These are phyloP conservation scores for Phorcus lineatus DNA, from an alignment of 2,888 invertebrate genomes.

Conservation along the genomic window DNA sequence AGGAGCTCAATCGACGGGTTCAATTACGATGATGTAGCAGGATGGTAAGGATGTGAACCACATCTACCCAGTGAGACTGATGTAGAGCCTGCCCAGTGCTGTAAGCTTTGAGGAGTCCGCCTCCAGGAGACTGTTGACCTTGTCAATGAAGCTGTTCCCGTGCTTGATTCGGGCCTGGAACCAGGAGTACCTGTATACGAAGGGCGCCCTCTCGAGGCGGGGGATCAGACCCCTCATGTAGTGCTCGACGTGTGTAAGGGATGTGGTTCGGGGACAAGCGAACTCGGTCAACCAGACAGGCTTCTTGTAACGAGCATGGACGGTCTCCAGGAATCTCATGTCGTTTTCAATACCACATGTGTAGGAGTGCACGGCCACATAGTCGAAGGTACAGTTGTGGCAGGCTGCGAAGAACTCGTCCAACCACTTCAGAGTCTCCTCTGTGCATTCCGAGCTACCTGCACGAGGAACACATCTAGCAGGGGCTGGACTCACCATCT, in stretches of 20 bases:
- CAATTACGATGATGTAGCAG: too few species aligned
- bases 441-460: slow-evolving; percentile 24
- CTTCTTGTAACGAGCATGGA: slow-evolving; percentile 41
- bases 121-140: slow-evolving; percentile 32
- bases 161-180: slow-evolving; percentile 31
- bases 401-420: slow-evolving; percentile 49
- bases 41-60: too few species aligned
- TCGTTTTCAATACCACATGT: slow-evolving; percentile 39
- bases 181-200: slow-evolving; percentile 41
- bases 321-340: slow-evolving; percentile 35
- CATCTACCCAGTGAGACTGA: slow-evolving; percentile 29
- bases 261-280: slow-evolving; percentile 38
- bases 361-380: slow-evolving; percentile 49
- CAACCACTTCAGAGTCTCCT: slow-evolving; percentile 44
- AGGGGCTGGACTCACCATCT: slow-evolving; percentile 49
- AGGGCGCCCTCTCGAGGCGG: slow-evolving; percentile 37
- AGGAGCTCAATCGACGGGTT: too few species aligned
- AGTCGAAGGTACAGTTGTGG: slow-evolving; percentile 46
- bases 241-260: slow-evolving; percentile 29
- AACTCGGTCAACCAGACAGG: slow-evolving; percentile 50
- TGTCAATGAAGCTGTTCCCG: slow-evolving; percentile 23
- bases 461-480: slow-evolving; percentile 37
- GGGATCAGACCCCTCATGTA: slow-evolving; percentile 43
- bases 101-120: slow-evolving; percentile 25
- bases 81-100: slow-evolving; percentile 37